phyloP scores from a whole-genome alignment of 2,888 invertebrate species.

The Oxyteleia sp. region DNA sequence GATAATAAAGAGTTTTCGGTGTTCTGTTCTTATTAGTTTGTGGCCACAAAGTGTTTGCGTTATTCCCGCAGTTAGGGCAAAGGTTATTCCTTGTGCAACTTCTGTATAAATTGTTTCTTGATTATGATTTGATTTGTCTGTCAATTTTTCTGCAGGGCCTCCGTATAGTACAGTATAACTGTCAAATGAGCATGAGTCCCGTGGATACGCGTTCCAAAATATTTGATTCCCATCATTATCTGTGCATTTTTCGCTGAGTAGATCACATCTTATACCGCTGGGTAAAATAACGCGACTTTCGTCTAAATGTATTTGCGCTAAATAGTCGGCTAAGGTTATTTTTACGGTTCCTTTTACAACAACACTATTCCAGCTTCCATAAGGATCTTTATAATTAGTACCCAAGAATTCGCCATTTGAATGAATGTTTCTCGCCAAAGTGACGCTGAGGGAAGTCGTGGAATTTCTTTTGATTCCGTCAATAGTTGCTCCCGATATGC shows the following conservation, averaged over 20 bases:
- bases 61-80: not conserved
- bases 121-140: not conserved
- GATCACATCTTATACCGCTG: not conserved
- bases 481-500: not conserved
- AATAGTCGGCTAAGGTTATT: too few relatives aligned
- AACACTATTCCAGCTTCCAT: too few relatives aligned
- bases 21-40: not conserved
- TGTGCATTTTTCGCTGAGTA: not conserved
- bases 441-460: not conserved
- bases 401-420: not conserved
- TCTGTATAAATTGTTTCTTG: not conserved
- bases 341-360: too few relatives aligned
- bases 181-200: not conserved
- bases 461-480: not conserved
- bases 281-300: not conserved
- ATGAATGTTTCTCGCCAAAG: too few relatives aligned
- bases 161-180: not conserved
- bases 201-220: not conserved
- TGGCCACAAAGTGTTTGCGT: not conserved
- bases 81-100: not conserved
- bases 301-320: too few relatives aligned
- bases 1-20: not conserved
- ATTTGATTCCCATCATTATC: not conserved
- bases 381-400: too few relatives aligned
- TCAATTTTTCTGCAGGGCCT: not conserved